Conservation (phyloP, 2,113 vertebrate species). For the Redunca redunca region DNA sequence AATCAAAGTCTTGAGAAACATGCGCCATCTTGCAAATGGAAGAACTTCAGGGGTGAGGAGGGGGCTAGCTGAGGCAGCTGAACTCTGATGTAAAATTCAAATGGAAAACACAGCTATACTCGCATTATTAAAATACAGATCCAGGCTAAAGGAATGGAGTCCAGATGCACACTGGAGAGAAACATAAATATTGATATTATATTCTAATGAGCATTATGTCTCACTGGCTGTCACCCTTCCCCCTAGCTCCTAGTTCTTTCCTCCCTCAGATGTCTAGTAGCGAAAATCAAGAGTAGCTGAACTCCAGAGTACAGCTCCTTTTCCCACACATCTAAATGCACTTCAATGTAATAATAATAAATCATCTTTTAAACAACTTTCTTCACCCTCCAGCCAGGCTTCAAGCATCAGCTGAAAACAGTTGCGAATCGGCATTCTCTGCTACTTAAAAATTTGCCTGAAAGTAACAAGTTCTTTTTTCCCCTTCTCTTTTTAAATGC, state of each 20-base stretch:
- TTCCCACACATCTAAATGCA: neutral
- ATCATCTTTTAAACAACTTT: slow-evolving; percentile 30
- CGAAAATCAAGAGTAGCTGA: slow-evolving; percentile 34
- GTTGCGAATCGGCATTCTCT: neutral
- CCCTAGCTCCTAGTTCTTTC: neutral
- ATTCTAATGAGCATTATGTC: slow-evolving; percentile 52
- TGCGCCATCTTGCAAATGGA: slow-evolving; percentile 12
- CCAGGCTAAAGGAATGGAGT: slow-evolving; percentile 50
- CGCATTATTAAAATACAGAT: slow-evolving; percentile 45
- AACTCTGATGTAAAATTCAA: slow-evolving; percentile 49
- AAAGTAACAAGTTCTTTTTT: neutral
- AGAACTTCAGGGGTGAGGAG: neutral
- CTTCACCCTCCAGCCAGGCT: neutral
- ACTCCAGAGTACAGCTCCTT: neutral
- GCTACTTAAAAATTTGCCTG: neutral
- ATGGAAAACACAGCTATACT: slow-evolving; percentile 62
- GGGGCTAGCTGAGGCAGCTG: neutral
- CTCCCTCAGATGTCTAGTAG: neutral
- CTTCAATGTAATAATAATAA: slow-evolving; percentile 14
- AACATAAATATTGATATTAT: slow-evolving; percentile 66
- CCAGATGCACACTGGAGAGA: slow-evolving; percentile 48
- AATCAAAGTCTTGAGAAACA: slow-evolving; percentile 47
- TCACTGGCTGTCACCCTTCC: slow-evolving; percentile 41
- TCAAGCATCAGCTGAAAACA: neutral
- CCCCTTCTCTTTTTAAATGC: neutral